Conservation (phyloP, 2,888 invertebrate genomes). For the Oxycera nigricornis region DNA sequence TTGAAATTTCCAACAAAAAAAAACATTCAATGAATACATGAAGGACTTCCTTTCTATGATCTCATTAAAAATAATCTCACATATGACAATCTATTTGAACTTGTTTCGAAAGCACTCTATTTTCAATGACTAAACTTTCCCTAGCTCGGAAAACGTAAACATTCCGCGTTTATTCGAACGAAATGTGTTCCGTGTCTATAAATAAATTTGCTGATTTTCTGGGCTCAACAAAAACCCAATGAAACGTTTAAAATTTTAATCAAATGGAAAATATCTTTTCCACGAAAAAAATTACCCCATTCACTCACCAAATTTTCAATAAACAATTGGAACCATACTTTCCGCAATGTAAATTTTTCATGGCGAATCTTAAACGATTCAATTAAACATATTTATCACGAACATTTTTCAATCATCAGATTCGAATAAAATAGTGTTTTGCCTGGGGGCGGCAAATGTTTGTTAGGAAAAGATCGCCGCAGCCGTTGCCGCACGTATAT, state of each 20-base stretch:
- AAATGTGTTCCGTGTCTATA: constrained; percentile 24
- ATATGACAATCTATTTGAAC: too few relatives aligned
- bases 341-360: neutral
- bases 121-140: neutral
- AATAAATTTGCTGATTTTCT: neutral
- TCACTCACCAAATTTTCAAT: neutral
- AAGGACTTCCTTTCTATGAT: too few relatives aligned
- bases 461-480: neutral
- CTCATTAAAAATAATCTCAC: too few relatives aligned
- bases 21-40: too few relatives aligned
- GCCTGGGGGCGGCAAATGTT: neutral
- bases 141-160: constrained; percentile 28
- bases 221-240: neutral
- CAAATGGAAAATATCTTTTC: too few relatives aligned
- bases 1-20: too few relatives aligned
- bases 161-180: constrained; percentile 4
- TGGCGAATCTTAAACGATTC: neutral
- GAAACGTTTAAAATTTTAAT: neutral
- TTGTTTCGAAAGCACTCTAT: too few relatives aligned
- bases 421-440: neutral
- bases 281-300: neutral
- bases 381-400: neutral
- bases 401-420: neutral
- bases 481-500: neutral
- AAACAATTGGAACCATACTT: neutral